Evolutionary conservation across 2,888 invertebrate species (phyloP).

Genomic region (Pinctada fucata): DNA sequence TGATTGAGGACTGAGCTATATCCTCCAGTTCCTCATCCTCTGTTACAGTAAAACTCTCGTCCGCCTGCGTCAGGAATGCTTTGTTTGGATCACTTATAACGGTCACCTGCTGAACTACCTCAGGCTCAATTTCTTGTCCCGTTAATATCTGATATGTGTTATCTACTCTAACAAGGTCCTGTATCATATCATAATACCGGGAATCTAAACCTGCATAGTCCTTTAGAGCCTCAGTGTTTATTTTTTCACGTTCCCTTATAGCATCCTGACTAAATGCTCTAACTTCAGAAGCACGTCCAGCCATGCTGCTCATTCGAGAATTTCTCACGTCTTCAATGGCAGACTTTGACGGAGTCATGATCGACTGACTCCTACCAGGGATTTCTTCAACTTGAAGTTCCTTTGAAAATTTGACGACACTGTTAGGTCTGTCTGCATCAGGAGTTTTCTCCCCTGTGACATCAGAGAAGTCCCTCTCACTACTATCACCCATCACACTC

Average conservation of each 20-base stretch:
- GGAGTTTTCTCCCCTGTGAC: conserved; percentile 14
- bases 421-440: conserved; percentile 47
- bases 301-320: conserved; percentile 44
- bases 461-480: conserved; percentile 15
- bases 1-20: neutral
- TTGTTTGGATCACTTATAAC: conserved; percentile 7
- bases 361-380: conserved; percentile 47
- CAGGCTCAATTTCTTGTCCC: conserved; percentile 9
- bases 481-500: conserved; percentile 32
- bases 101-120: conserved; percentile 11
- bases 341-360: conserved; percentile 47
- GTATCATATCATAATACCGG: conserved; percentile 60
- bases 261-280: conserved; percentile 62
- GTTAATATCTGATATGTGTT: conserved; percentile 52
- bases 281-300: conserved; percentile 43
- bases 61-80: conserved; percentile 15
- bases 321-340: conserved; percentile 42
- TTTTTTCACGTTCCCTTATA: conserved; percentile 60
- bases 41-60: conserved; percentile 24
- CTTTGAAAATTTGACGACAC: conserved; percentile 56
- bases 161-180: conserved; percentile 60
- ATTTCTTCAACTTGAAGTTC: conserved; percentile 52
- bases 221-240: conserved; percentile 58
- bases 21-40: conserved; percentile 6
- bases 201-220: conserved; percentile 59